Conservation (phyloP, 1,140 invertebrate species). For the Drosophila parabipectinata region DNA sequence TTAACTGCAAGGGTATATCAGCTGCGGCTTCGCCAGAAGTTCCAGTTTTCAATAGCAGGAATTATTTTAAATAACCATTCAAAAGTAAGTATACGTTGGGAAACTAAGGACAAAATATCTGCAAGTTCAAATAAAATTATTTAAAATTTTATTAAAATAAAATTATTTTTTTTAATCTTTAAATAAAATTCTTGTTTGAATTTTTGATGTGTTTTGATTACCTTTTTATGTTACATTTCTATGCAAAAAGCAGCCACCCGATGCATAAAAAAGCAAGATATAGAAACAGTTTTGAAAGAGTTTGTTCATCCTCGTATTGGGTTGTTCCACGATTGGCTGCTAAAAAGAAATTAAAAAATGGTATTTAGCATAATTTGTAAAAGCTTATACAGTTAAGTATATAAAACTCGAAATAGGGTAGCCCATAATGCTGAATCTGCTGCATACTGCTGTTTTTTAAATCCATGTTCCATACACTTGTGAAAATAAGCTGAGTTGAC, state of each 20-base stretch:
- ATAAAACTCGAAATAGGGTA: neutral
- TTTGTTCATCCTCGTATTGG: slow-evolving; percentile 96
- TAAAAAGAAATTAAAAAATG: slow-evolving; percentile 63
- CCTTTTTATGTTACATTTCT: slow-evolving; percentile 57
- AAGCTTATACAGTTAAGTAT: neutral
- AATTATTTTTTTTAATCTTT: too few species aligned
- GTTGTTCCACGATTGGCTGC: slow-evolving; percentile 91
- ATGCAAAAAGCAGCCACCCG: slow-evolving; percentile 96
- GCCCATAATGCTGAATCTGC: neutral
- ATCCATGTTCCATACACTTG: neutral
- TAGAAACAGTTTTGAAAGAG: slow-evolving; percentile 96
- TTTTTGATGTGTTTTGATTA: neutral
- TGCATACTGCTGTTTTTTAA: too few species aligned
- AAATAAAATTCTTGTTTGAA: too few species aligned
- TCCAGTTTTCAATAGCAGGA: neutral
- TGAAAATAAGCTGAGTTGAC: too few species aligned
- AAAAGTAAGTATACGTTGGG: neutral
- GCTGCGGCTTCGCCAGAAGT: neutral
- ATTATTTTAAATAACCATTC: neutral
- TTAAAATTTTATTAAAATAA: too few species aligned
- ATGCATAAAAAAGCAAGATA: slow-evolving; percentile 96
- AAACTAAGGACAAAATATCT: neutral
- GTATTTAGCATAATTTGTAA: neutral
- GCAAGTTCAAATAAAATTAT: neutral
- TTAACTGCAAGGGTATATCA: too few species aligned